Evolutionary conservation across 2,888 invertebrate species (phyloP), one percentile per base, ranked within the genome.

Genomic region (Tortrix viridana): DNA sequence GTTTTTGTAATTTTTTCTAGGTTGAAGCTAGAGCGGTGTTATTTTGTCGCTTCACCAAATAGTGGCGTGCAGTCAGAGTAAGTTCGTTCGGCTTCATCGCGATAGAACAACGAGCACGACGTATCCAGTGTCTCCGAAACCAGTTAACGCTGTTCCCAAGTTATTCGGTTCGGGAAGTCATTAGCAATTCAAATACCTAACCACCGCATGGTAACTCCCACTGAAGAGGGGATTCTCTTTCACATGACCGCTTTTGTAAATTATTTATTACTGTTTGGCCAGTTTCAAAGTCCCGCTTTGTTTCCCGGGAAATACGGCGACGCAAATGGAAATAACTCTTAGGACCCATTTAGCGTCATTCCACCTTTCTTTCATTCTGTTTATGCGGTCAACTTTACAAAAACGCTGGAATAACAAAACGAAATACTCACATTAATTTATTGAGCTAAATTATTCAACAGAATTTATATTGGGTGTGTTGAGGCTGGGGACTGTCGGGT

Each of bases 171-270:
- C 79, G 78, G 81, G 78, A 80, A 84, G 79, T 85, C 83, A 89
- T 89, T 88, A 89, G 86, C 88, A 88, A 88, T 88, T 87, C 88
- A 88, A 88, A 89, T 88, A 86, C 79, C 81, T 83, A 85, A 84
- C 86, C 81, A 82, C 79, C 83, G 82, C 84, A 79, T 82, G 81
- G 81, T 76, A 77, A 75, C 79, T 76, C 69, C 81, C 74, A 71
- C 78, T 74, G 79, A 81, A 80, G 78, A 80, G 81, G 77, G 81
- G 78, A 82, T 82, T 77, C 84, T 83, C 85, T 86, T 85, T 84
- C 86, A 86, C 87, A 86, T 86, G 86, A 84, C 82, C 81, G 87
- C 88, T 77, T 87, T 86, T 86, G 85, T 88, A 86, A 88, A 86
- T 89, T 88, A 88, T 88, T 88, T 88, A 88, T 88, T 86, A 82